Base-by-base conservation (phyloP, 2,888 invertebrate species). In the Camponotus fellah region DNA sequence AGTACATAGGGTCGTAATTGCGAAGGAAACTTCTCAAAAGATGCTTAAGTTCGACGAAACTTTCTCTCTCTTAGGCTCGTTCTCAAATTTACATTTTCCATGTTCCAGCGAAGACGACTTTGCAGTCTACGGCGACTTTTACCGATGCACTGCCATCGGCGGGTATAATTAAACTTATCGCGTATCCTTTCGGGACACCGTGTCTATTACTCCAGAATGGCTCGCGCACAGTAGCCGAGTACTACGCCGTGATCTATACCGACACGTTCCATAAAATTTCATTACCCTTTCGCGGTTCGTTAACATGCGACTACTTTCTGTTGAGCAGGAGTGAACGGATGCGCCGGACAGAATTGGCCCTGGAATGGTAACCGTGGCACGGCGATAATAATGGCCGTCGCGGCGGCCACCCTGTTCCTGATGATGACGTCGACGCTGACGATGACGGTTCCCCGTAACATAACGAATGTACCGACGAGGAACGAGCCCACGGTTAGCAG, bases 401-500 rank as follows among this genome's bases (percentile, higher is more conserved):
- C 82, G 64, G 65, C 60, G 34, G 83, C 69, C 58, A 69, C 68
- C 58, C 43, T 81, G 64, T 83, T 82, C 77, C 85, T 89, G 69
- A 56, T 81, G 65, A 82, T 85, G 75, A 77, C 87, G 17, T 68
- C 90, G 26, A 26, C 26, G 66, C 83, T 80, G 83, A 85, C 85
- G 71, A 86, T 79, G 68, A 79, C 68, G 62, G 58, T 65, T n/a
- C 79, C 49, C 64, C 72, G 68, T 26, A 26, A 26, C 26, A 74
- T 76, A 58, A 66, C 66, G 53, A 71, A 79, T 74, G 66, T 72
- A 84, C 46, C 49, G 5, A 32, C 64, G 46, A 82, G 64, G 34
- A 46, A 56, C 75, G 46, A 77, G 49, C 58, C 46, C 17, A n/a
- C n/a, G 82, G n/a, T 34, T 82, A 80, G 84, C 83, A 92, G 92